Conservation (phyloP, 35 echinoderm and acorn worm species). For the Chiridota heheva region DNA sequence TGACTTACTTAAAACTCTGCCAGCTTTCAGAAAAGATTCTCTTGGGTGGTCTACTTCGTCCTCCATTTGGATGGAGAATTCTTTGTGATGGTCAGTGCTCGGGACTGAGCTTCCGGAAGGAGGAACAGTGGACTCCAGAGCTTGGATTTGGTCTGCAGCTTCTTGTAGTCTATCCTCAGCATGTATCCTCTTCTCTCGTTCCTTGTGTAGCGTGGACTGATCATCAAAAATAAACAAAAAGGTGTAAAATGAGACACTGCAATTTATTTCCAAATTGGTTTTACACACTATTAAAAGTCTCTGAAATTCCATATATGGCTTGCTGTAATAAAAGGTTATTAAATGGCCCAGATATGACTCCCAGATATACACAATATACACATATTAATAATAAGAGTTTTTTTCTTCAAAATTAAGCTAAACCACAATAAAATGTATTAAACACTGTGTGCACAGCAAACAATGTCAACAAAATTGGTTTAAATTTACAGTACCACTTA, state of each 20-base stretch:
- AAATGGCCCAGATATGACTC: too few species aligned
- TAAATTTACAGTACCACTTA: too few species aligned
- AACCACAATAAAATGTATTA: too few species aligned
- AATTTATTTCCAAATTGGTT: too few species aligned
- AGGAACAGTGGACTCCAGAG: not conserved
- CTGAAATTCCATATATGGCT: too few species aligned
- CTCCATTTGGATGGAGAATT: conserved; percentile 25
- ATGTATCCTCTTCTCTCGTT: conserved; percentile 21
- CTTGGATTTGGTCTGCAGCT: conserved; percentile 19
- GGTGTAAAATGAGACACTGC: not conserved
- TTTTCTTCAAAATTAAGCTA: too few species aligned
- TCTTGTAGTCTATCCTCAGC: conserved; percentile 39
- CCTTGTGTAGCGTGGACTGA: conserved; percentile 17
- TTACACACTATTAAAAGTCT: too few species aligned
- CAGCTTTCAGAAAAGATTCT: conserved; percentile 35
- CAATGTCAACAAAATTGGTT: too few species aligned
- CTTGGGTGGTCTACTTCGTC: conserved; percentile 19
- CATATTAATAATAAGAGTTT: too few species aligned
- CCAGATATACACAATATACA: too few species aligned
- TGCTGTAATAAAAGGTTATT: too few species aligned
- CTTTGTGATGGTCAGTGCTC: not conserved
- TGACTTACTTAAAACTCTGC: conserved; percentile 25
- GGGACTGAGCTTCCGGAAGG: not conserved
- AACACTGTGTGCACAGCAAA: too few species aligned
- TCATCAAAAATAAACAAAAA: not conserved